phyloP scores from a whole-genome alignment of 2,797 vertebrate genomes.

The Acrocephalus scirpaceus region DNA sequence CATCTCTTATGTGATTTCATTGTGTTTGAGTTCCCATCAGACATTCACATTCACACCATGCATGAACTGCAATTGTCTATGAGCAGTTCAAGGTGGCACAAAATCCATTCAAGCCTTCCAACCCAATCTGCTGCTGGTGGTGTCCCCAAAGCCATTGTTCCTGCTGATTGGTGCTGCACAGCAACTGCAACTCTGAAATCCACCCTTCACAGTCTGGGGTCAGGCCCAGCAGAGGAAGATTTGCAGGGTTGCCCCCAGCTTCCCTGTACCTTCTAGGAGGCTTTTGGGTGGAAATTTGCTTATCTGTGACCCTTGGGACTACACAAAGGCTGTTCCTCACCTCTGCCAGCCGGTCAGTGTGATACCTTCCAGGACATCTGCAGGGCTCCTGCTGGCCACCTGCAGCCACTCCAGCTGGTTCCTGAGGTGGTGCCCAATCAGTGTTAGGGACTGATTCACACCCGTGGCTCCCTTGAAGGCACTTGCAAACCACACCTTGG shows the following conservation, averaged over 20 bases:
- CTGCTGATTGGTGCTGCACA: neutral
- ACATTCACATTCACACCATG: neutral
- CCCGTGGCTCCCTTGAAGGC: constrained; percentile 95
- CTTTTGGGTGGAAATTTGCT: neutral
- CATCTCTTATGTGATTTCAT: neutral
- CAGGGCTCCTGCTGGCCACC: constrained; percentile 75
- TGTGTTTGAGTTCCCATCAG: neutral
- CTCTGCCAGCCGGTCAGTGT: constrained; percentile 95
- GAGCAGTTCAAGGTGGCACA: neutral
- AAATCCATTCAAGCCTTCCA: neutral
- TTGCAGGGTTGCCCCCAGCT: neutral
- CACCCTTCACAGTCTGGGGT: accelerated
- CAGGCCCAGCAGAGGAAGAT: neutral
- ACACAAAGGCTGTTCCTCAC: constrained; percentile 63
- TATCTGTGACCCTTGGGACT: neutral
- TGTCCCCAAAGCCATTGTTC: neutral
- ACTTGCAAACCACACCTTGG: constrained; percentile 90
- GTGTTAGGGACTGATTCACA: constrained; percentile 83
- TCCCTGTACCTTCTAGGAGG: neutral
- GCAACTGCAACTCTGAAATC: neutral
- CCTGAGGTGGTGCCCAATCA: constrained; percentile 87
- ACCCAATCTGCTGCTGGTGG: neutral
- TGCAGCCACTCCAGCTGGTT: constrained; percentile 91
- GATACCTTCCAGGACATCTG: constrained; percentile 83
- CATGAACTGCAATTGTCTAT: neutral